phyloP scores from a whole-genome alignment of 2,113 vertebrate species.

The Echinops telfairi region DNA sequence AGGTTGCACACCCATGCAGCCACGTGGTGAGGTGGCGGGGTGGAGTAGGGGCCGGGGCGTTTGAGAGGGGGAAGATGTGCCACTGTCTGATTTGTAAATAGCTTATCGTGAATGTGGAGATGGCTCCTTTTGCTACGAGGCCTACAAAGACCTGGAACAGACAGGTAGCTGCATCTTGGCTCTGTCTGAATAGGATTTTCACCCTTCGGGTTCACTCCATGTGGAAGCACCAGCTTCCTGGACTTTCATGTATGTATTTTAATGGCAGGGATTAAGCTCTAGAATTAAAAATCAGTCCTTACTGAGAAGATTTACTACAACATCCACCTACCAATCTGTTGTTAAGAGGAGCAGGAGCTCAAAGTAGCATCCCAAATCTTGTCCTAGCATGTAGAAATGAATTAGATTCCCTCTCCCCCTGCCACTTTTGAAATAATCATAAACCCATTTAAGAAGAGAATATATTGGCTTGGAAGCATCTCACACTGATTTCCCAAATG shows the following conservation, averaged over 20 bases:
- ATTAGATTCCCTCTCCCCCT: not conserved
- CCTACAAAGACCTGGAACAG: not conserved
- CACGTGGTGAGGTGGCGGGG: too few species aligned
- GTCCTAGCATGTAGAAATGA: slow-evolving; percentile 23
- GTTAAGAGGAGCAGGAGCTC: slow-evolving; percentile 52
- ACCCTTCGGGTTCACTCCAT: not conserved
- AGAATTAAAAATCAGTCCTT: slow-evolving; percentile 53
- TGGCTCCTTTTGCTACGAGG: not conserved
- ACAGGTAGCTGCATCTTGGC: not conserved
- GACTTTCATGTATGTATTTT: not conserved
- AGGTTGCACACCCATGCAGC: fast-evolving
- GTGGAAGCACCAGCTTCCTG: not conserved
- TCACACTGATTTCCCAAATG: slow-evolving; percentile 5
- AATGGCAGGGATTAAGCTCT: not conserved
- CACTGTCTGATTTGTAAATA: not conserved
- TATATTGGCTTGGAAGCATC: not conserved
- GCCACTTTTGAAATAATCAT: not conserved
- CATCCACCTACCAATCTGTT: not conserved
- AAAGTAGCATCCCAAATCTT: slow-evolving; percentile 56
- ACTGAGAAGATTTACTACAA: not conserved
- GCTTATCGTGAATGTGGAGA: not conserved
- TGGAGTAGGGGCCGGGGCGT: not conserved
- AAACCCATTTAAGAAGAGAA: slow-evolving; percentile 39
- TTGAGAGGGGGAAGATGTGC: not conserved
- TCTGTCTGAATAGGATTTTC: not conserved